Conservation (phyloP, 1,140 invertebrate species). For the Drosophila pruinosa region DNA sequence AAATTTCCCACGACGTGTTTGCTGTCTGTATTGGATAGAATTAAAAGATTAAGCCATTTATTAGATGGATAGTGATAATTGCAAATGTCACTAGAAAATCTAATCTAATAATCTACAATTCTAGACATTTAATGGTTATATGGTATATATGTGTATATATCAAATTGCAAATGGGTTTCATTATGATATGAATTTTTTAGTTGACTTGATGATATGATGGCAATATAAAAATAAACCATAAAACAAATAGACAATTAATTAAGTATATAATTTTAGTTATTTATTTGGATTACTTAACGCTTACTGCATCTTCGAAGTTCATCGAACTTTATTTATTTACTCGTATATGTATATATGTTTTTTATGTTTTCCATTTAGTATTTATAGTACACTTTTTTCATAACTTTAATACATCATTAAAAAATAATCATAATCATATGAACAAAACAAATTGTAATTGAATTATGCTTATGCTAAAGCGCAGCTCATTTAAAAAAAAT, state of each 20-base stretch:
- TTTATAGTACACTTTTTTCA: constrained; percentile 70
- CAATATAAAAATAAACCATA: constrained; percentile 16
- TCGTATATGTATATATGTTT: constrained; percentile 28
- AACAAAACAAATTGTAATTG: constrained; percentile 77
- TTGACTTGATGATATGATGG: constrained; percentile 31
- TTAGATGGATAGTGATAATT: constrained; percentile 23
- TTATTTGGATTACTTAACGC: constrained; percentile 74
- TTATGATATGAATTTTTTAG: constrained; percentile 36
- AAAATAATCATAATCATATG: constrained; percentile 74
- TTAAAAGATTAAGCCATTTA: constrained; percentile 50
- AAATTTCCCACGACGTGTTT: constrained; percentile 74
- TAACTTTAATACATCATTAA: constrained; percentile 79
- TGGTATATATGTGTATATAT: background rate
- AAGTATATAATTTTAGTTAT: constrained; percentile 55
- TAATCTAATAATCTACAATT: constrained; percentile 29
- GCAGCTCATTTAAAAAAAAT: constrained; percentile 65
- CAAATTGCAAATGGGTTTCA: constrained; percentile 14
- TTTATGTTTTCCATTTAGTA: constrained; percentile 29
- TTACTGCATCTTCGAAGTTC: constrained; percentile 69
- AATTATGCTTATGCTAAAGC: constrained; percentile 50
- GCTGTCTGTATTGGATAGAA: constrained; percentile 62
- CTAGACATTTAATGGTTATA: constrained; percentile 4
- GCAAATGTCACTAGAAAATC: background rate
- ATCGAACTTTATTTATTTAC: constrained; percentile 54
- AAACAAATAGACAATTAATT: constrained; percentile 24